A percentile compares a stretch with the other conserved stretches of the same genome.
Evolutionary conservation across 2,113 vertebrate species (phyloP).

Genomic region (Sturnus vulgaris): DNA sequence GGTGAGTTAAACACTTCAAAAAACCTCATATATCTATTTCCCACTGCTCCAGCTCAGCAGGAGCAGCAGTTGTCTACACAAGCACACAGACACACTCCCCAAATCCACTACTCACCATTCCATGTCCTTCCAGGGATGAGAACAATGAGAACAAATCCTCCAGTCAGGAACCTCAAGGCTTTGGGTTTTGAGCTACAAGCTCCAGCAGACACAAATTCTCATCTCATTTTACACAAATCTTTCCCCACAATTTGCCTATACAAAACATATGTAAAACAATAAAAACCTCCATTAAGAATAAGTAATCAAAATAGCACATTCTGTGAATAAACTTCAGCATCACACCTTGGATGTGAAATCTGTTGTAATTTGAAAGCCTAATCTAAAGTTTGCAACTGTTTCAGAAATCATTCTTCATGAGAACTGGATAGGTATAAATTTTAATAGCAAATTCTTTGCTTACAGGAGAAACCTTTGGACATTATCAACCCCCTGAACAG

Average conservation of each 20-base stretch:
- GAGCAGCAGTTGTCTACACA: not conserved
- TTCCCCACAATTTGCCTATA: not conserved
- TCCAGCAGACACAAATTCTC: not conserved
- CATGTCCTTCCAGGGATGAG: not conserved
- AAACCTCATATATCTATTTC: not conserved
- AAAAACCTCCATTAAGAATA: not conserved
- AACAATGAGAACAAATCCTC: not conserved
- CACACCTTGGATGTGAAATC: not conserved
- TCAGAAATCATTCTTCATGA: not conserved
- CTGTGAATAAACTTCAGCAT: not conserved
- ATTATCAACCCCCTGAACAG: not conserved
- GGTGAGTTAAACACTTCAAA: not conserved
- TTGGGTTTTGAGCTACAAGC: not conserved
- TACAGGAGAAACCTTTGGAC: not conserved
- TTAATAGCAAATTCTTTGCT: not conserved
- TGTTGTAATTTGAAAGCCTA: not conserved
- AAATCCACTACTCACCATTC: not conserved
- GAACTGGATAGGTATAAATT: not conserved
- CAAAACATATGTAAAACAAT: not conserved
- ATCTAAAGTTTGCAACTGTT: not conserved
- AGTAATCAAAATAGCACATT: not conserved
- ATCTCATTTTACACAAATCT: not conserved
- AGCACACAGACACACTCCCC: not conserved
- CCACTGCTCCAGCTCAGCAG: not conserved
- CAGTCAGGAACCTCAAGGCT: not conserved